Percentiles rank a stretch among this genome's conserved stretches.
phyloP scores from a whole-genome alignment of 53 echinoderm and acorn worm species.

The Hippasteria phrygiana region DNA sequence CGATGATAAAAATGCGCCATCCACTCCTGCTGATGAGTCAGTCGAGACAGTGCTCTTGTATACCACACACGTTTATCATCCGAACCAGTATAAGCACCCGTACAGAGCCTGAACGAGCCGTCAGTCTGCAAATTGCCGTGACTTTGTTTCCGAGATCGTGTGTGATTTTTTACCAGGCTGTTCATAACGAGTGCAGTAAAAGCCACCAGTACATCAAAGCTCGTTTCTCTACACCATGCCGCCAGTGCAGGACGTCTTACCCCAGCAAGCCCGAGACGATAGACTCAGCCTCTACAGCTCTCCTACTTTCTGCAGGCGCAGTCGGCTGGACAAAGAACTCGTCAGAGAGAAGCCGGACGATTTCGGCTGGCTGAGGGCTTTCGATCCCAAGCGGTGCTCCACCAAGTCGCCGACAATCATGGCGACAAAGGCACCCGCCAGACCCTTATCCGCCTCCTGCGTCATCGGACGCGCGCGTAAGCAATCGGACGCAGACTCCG shows the following conservation, averaged over 20 bases:
- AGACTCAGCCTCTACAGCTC: conserved; percentile 90
- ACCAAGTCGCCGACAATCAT: conserved; percentile 23
- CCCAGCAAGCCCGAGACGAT: conserved; percentile 69
- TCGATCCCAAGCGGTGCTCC: conserved; percentile 65
- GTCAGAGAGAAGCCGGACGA: conserved; percentile 78
- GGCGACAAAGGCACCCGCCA: conserved; percentile 4
- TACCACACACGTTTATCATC: neutral
- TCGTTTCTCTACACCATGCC: conserved; percentile 60
- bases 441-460: conserved; percentile 60
- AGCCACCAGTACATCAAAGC: neutral
- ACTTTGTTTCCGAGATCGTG: neutral
- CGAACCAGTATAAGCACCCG: neutral
- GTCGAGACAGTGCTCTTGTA: neutral
- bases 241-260: conserved; percentile 58
- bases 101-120: too few species aligned
- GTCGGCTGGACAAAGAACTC: conserved; percentile 66
- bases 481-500: neutral
- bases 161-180: neutral
- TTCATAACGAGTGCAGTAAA: neutral
- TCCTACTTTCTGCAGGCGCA: conserved; percentile 79
- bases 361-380: conserved; percentile 76
- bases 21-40: neutral
- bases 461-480: conserved; percentile 31
- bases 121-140: neutral
- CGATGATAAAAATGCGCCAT: neutral